phyloP scores from a whole-genome alignment of 2,888 invertebrate species.

The Rhamphomyia laevipes region DNA sequence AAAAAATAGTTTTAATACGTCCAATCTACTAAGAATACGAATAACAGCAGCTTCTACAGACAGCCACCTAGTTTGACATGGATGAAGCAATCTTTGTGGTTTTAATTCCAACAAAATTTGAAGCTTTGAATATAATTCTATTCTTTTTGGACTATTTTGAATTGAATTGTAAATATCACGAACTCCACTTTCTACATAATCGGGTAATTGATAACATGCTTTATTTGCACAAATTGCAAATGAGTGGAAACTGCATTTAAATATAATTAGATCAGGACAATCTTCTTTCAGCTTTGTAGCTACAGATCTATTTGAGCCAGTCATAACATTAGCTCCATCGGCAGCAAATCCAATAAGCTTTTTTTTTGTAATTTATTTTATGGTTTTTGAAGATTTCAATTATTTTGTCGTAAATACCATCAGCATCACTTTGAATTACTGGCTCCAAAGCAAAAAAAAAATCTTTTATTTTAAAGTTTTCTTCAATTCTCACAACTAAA shows the following conservation, averaged over 20 bases:
- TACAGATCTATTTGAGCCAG: slow-evolving; percentile 24
- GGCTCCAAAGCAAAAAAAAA: no score
- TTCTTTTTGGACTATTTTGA: not conserved
- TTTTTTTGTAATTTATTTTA: no score
- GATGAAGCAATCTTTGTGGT: not conserved
- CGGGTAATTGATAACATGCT: slow-evolving; percentile 24
- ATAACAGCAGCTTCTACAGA: not conserved
- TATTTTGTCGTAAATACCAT: no score
- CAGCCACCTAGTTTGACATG: not conserved
- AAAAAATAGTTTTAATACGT: not conserved
- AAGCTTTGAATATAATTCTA: not conserved
- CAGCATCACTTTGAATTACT: no score
- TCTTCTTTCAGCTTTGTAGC: slow-evolving; percentile 22
- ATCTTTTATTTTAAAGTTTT: no score
- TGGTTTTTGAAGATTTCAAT: no score
- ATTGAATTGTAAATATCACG: not conserved
- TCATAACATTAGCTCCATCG: slow-evolving; percentile 31
- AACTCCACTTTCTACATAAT: slow-evolving; percentile 18
- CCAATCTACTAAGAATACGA: not conserved
- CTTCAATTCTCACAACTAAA: no score
- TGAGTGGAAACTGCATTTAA: slow-evolving; percentile 31
- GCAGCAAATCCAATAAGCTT: slow-evolving; percentile 23
- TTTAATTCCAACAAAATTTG: not conserved
- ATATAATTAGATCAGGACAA: slow-evolving; percentile 22
- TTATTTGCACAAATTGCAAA: slow-evolving; percentile 23